Base-by-base conservation (phyloP, 2,888 invertebrate genomes). In the Opisthograptis luteolata region DNA sequence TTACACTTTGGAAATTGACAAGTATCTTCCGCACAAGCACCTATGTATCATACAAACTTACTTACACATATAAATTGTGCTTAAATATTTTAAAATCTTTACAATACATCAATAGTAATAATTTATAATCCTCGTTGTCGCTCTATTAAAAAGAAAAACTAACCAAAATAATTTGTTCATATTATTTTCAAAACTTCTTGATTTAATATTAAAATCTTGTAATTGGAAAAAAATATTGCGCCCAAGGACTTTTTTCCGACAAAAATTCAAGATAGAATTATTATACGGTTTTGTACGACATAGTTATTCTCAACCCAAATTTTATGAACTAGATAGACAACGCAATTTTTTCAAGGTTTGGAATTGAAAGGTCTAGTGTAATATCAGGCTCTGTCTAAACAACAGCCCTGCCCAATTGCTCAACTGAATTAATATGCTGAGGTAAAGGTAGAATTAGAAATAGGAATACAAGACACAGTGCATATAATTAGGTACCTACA, bases 41-140 rank as follows among this genome's bases (percentile, higher is more conserved):
- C 88, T 89, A 89, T 75, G 77, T 83, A 71, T 81, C 72, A 83
- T 87, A 87, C 88, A 87, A 87, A 81, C 88, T 78, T 84, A 84
- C 69, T 77, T 84, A 67, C 63, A 74, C 68, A 67, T 62, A 62
- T 66, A 66, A 61, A 68, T 64, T 58, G 65, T 70, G 67, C 67
- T 71, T 71, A 71, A 48, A 51, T 60, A 52, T 56, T 45, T 58
- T 40, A 43, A 58, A 59, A 64, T 68, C 58, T 66, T 58, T 60
- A 61, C 55, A 60, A 30, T 50, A 39, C 39, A 9, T 40, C 13
- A 35, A 51, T 48, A 40, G 24, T 31, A 24, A n/a, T 41, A 40
- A 27, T 40, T 43, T 32, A 9, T 45, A 34, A 30, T 27, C 17
- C 36, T 50, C 51, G 35, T 39, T 49, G 43, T n/a, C 42, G 17